A percentile compares a stretch with the other conserved stretches of the same genome.
Evolutionary conservation across 1,140 invertebrate species (phyloP).

Genomic region (Meloidogyne hapla): DNA sequence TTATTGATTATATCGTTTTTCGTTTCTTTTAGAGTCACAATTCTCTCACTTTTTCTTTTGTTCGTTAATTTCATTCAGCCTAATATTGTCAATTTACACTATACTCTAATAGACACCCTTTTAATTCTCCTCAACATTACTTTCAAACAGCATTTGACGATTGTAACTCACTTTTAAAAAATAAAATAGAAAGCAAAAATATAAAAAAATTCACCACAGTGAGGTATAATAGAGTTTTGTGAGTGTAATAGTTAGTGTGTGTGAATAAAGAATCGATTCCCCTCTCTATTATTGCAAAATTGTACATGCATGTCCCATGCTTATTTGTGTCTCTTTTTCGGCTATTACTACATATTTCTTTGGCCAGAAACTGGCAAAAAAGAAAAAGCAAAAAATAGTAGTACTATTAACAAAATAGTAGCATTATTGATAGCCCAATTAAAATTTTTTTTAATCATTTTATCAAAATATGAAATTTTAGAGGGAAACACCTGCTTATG

Average conservation of each 20-base stretch:
- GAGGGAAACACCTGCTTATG: constrained; percentile 9
- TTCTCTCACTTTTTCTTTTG: not conserved
- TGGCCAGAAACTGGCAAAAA: not conserved
- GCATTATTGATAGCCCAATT: not conserved
- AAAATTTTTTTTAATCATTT: not conserved
- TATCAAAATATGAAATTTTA: not conserved
- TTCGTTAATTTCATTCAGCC: not conserved
- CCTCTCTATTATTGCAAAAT: not conserved
- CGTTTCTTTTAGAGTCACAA: not conserved
- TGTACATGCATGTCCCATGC: not conserved
- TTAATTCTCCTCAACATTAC: not conserved
- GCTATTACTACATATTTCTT: not conserved
- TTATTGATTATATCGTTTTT: not conserved
- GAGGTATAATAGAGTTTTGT: not conserved
- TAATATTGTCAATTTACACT: not conserved
- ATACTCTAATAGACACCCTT: not conserved
- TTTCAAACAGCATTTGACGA: not conserved
- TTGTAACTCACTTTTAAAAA: not conserved
- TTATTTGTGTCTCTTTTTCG: not conserved
- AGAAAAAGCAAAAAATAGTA: not conserved
- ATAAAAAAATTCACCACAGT: not conserved
- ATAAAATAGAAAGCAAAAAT: not conserved
- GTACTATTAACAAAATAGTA: not conserved
- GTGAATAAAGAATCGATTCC: not conserved
- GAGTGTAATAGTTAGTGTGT: not conserved